Evolutionary conservation across 2,888 invertebrate genomes (phyloP), one percentile per base, ranked within the genome.

Genomic region (Cepaea hortensis): DNA sequence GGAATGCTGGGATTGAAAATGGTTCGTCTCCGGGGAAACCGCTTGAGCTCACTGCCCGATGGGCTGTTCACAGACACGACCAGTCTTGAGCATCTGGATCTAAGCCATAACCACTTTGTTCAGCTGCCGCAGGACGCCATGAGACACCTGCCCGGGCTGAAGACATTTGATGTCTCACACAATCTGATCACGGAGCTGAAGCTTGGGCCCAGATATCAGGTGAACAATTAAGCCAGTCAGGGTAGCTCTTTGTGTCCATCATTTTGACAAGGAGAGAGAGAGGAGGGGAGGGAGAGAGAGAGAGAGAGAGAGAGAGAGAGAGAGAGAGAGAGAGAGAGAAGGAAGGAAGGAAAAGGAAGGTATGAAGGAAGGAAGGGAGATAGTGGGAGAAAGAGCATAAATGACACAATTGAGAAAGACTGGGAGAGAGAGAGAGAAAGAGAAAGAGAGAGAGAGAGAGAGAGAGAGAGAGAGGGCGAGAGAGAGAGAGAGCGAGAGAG

Each of bases 181-280:
- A 92, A 92, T 85, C 85, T 87, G 9, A 62, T 92, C 13, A 86
- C 84, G 0, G 73, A 87, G 0, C 87, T 92, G 3, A 77, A 87
- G 11, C 89, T 92, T 9, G 91, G 91, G 18, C 77, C 89, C 0
- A 88, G 91, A 11, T 91, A 91, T 80, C 90, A 91, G 83, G 88
- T 88, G n/a, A 87, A 73, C 35, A 6, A 18, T 15, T 35, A n/a
- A 70, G 15, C 20, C 15, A 70, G n/a, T 13, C 68, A 68, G 15
- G 6, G 68, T 55, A 55, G 11, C 55, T 55, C 11, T 55, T 55
- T 11, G 6, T 55, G 55, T 9, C 35, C 55, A 55, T 55, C 55
- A 11, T 55, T 55, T 55, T 55, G 55, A 55, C 3, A 72, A 72
- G 23, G 23, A 72, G 68, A 68, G 62, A 9, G 62, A 70, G 20